phyloP scores from a whole-genome alignment of 2,113 vertebrate species.

The Typhlomys cinereus region DNA sequence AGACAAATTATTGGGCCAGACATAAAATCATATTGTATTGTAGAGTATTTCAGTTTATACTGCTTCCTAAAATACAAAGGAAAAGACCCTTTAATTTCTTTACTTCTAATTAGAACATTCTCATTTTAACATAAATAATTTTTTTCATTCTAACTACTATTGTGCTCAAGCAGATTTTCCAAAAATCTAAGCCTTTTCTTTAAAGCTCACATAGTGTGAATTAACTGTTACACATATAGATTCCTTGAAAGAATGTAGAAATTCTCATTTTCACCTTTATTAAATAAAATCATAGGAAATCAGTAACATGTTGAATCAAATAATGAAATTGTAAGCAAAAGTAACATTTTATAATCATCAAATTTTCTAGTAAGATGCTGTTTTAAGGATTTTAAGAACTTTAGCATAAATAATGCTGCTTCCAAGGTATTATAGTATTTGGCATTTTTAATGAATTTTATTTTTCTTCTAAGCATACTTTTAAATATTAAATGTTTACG shows the following conservation, averaged over 20 bases:
- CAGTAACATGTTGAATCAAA: background rate
- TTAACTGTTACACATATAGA: background rate
- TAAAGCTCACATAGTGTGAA: background rate
- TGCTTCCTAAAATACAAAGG: background rate
- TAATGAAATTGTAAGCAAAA: background rate
- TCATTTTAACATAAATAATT: background rate
- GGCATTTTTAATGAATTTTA: background rate
- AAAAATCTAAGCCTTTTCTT: background rate
- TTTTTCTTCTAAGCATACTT: background rate
- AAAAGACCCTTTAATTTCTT: background rate
- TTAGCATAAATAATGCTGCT: background rate
- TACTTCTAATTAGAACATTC: background rate
- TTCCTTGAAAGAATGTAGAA: background rate
- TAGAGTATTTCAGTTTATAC: background rate
- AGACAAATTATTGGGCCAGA: background rate
- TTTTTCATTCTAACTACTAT: background rate
- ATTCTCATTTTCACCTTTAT: background rate
- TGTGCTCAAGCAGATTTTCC: background rate
- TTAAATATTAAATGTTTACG: background rate
- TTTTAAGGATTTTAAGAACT: background rate
- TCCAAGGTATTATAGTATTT: background rate
- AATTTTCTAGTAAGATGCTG: background rate
- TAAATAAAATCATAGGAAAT: background rate
- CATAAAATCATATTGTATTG: background rate
- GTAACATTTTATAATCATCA: background rate